Base-by-base conservation (phyloP, 2,888 invertebrate species). In the Pseudococcus jackbeardsleyi region DNA sequence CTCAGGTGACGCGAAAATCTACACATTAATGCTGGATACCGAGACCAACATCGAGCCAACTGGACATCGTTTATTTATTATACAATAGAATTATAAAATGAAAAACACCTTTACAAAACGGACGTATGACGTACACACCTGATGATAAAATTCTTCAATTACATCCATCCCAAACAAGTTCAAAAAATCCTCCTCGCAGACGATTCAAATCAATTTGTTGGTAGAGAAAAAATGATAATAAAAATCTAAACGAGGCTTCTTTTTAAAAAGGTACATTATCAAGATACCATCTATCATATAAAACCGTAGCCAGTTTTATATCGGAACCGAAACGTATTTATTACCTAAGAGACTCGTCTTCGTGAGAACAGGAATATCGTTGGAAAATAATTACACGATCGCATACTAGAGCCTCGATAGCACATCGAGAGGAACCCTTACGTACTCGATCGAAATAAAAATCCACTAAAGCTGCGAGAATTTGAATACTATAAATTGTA, bases 291-390 rank as follows among this genome's bases (percentile, higher is more conserved):
- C 68, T 68, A 68, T 68, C 54, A 54, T 68, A 4, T 64, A n/a
- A 1, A 64, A 2, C 42, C 5, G 9, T 42, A 68, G 68, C 68
- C 26, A 26, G 68, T 68, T 68, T 68, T 68, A 26, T 12, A 26
- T 68, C 22, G 26, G 68, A 68, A 26, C 68, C 68, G 68, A 68
- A 68, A 68, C 26, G 42, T 42, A 68, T 68, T 68, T 68, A 68
- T 68, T 68, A 68, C 68, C 68, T 68, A 68, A 68, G 68, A 68
- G 26, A 68, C 12, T 68, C 11, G 68, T 68, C 26, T 68, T 68
- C 12, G 26, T 68, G 68, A 68, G 68, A 68, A 68, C 68, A 26
- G 12, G 68, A 68, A 26, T 68, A 68, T 8, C 5, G 64, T 68
- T 26, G 68, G 9, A 68, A 26, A 68, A 68, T 68, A 22, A 26